Evolutionary conservation across 2,888 invertebrate genomes (phyloP).

Genomic region (Diaphora mendica): DNA sequence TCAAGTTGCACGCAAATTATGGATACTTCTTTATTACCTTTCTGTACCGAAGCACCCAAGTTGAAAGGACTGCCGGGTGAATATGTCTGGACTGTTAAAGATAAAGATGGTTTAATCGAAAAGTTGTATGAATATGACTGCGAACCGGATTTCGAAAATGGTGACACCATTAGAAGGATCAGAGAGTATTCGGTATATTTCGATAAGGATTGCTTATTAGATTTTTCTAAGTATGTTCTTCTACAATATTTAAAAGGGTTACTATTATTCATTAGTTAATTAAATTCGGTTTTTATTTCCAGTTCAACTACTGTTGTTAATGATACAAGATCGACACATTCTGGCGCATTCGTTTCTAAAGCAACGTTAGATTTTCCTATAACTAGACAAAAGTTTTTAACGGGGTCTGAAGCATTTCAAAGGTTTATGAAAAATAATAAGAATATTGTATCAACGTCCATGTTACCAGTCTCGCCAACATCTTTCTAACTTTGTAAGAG

Average conservation of each 20-base stretch:
- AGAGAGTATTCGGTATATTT: constrained; percentile 79
- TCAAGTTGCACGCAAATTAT: constrained; percentile 30
- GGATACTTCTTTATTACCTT: constrained; percentile 49
- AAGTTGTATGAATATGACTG: constrained; percentile 77
- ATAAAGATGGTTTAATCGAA: constrained; percentile 77
- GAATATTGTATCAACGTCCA: constrained; percentile 46
- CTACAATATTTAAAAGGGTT: background rate
- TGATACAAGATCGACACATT: constrained; percentile 14
- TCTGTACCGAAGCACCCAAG: constrained; percentile 63
- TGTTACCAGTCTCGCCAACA: constrained; percentile 18
- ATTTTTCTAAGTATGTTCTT: constrained; percentile 60
- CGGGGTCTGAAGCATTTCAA: constrained; percentile 73
- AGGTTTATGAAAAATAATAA: constrained; percentile 67
- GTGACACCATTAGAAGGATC: constrained; percentile 73
- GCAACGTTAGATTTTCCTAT: constrained; percentile 30
- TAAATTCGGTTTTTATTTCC: constrained; percentile 30
- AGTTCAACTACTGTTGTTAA: constrained; percentile 51
- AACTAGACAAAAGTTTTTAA: constrained; percentile 64
- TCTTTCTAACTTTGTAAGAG: constrained; percentile 8
- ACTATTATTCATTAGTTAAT: background rate
- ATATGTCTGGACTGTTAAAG: constrained; percentile 77
- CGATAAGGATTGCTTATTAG: constrained; percentile 76
- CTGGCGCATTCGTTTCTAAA: constrained; percentile 1
- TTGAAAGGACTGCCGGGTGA: constrained; percentile 75
- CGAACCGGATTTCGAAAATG: constrained; percentile 65